Evolutionary conservation across 2,113 vertebrate genomes (phyloP).

Genomic region (Naja naja): DNA sequence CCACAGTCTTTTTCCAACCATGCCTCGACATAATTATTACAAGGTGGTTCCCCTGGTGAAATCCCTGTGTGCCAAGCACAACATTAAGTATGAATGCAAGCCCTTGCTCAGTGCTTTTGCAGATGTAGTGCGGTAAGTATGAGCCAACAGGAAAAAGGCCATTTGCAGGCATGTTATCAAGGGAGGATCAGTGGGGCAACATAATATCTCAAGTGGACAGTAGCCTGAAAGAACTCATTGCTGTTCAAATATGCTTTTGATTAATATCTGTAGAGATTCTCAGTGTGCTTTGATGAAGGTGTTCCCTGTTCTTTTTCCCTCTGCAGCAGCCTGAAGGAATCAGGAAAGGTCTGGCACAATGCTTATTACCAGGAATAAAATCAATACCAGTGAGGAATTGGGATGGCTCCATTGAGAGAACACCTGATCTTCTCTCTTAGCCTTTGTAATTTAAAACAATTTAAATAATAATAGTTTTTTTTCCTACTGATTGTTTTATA

Average conservation of each 20-base stretch:
- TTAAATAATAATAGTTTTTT: background rate
- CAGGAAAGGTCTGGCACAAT: constrained; percentile 4
- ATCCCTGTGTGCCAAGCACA: constrained; percentile 73
- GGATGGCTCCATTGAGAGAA: background rate
- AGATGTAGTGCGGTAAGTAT: constrained; percentile 70
- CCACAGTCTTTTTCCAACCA: constrained; percentile 75
- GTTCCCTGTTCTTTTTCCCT: background rate
- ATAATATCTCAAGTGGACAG: background rate
- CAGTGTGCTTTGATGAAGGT: background rate
- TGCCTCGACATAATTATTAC: constrained; percentile 74
- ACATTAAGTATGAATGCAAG: constrained; percentile 71
- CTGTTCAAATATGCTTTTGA: background rate
- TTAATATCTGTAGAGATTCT: too few species aligned
- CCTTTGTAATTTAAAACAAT: background rate
- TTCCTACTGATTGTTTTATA: background rate
- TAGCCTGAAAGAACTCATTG: background rate
- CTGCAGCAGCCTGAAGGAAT: constrained; percentile 6
- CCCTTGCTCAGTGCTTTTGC: constrained; percentile 67
- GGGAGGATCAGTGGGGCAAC: too few species aligned
- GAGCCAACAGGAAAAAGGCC: background rate
- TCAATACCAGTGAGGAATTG: background rate
- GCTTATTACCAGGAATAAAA: background rate
- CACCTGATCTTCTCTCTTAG: background rate
- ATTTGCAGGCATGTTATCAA: background rate
- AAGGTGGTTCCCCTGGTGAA: constrained; percentile 73